phyloP scores from a whole-genome alignment of 2,113 vertebrate species.

The Cyanoramphus novaezelandiae region DNA sequence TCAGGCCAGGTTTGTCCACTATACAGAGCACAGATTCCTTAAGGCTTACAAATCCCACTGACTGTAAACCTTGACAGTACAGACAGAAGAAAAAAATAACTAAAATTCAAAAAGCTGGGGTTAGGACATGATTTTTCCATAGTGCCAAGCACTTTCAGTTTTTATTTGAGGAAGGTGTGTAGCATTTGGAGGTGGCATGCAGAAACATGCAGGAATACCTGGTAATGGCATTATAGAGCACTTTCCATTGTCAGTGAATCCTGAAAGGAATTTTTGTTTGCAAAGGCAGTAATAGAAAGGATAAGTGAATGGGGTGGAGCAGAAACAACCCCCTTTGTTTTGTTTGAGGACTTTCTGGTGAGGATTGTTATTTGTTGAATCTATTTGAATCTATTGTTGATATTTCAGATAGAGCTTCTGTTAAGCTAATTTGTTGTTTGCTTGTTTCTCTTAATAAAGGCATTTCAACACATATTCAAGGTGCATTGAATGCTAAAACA shows the following conservation, averaged over 20 bases:
- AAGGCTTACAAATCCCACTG: neutral
- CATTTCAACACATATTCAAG: neutral
- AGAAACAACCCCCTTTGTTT: neutral
- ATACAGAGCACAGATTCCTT: rapidly evolving
- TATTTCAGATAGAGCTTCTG: neutral
- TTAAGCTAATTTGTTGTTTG: neutral
- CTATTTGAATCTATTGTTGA: neutral
- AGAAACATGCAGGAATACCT: neutral
- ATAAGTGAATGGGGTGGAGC: neutral
- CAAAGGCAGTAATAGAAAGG: neutral
- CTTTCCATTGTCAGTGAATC: neutral
- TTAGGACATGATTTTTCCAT: neutral
- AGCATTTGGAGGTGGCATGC: neutral
- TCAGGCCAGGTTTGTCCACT: neutral
- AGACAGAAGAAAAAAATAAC: neutral
- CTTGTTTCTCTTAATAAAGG: neutral
- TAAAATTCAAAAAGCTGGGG: neutral
- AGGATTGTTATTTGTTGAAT: neutral
- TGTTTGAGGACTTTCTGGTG: neutral
- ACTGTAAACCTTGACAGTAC: neutral
- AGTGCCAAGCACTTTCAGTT: neutral
- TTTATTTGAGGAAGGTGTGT: neutral
- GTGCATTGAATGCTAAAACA: neutral
- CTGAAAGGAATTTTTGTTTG: neutral
- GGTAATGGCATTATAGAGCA: neutral